Conservation (phyloP, 2,797 vertebrate genomes). For the Cynopterus sphinx region DNA sequence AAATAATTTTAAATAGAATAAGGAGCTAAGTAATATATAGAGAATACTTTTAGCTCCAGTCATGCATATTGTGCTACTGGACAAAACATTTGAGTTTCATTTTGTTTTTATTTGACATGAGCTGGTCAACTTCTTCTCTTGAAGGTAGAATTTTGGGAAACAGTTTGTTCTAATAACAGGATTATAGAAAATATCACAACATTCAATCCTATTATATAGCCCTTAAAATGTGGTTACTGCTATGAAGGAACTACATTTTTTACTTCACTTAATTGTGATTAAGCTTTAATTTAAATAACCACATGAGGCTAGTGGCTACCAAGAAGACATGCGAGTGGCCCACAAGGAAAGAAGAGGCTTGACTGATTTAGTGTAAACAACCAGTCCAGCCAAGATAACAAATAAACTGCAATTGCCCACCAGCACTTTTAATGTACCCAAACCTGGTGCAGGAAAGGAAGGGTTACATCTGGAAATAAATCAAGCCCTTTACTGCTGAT, state of each 20-base stretch:
- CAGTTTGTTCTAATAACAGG: not conserved
- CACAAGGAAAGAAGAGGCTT: not conserved
- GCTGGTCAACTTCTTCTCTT: conserved; percentile 13
- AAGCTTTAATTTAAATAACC: conserved; percentile 17
- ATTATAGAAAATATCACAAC: not conserved
- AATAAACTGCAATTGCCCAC: not conserved
- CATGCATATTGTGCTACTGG: not conserved
- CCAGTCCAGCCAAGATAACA: not conserved
- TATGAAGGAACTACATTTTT: not conserved
- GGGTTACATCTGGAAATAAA: conserved; percentile 38
- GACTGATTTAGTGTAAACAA: not conserved
- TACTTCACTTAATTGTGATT: conserved; percentile 33
- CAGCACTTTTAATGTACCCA: not conserved
- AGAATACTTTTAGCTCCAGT: not conserved
- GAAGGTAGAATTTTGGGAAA: not conserved
- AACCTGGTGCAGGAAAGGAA: not conserved
- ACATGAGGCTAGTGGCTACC: not conserved
- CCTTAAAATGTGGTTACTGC: not conserved
- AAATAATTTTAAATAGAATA: conserved; percentile 14
- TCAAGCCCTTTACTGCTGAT: conserved; percentile 32
- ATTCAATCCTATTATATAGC: not conserved
- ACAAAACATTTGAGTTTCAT: not conserved
- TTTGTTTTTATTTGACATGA: conserved; percentile 38
- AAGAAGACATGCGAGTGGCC: not conserved
- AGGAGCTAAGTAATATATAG: not conserved